Evolutionary conservation across 2,797 vertebrate genomes (phyloP), one percentile per base, ranked within the genome.

Genomic region (Aotus griseimembra): DNA sequence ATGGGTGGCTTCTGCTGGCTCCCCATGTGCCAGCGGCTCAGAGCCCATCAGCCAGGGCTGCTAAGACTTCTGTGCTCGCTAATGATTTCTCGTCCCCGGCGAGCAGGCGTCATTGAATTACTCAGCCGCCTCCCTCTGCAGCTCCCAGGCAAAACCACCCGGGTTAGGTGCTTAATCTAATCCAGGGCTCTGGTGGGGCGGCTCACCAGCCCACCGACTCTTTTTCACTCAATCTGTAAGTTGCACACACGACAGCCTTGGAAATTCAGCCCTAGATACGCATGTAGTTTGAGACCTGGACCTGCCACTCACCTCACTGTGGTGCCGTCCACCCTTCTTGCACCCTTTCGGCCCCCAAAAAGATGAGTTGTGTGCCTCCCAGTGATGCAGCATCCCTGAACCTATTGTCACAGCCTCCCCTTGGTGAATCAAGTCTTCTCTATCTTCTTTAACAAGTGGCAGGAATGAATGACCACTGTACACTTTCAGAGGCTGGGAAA

Each of bases 71-170:
- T 98, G 96, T 96, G 97, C 96, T 97, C 3, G 50, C 98, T 99
- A 99, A 98, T 99, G 98, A 98, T 99, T 99, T 98, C 98, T 99
- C 98, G 98, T 99, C 98, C 99, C 98, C 98, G 98, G 98, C 92
- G 97, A 98, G 98, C 98, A 98, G 98, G 98, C 98, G 92, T 98
- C 98, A 98, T 98, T 98, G 98, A 98, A 98, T 99, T 98, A 98
- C 98, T 98, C 98, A 98, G 98, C 98, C 48, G 76, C 98, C 36
- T 97, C 98, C 97, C 94, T 97, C 93, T 98, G 97, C 93, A 97
- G 97, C 98, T 98, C 97, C 61, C 17, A 96, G 98, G 98, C 98
- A 97, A 98, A 98, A 98, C 97, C 98, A 97, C 97, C 98, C 95
- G 95, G 97, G 97, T 97, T 98, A 36, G 57, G 83, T 61, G 64